Percentiles rank a stretch among this genome's conserved stretches.
Evolutionary conservation across 2,888 invertebrate genomes (phyloP).

Genomic region (Spisula solida): DNA sequence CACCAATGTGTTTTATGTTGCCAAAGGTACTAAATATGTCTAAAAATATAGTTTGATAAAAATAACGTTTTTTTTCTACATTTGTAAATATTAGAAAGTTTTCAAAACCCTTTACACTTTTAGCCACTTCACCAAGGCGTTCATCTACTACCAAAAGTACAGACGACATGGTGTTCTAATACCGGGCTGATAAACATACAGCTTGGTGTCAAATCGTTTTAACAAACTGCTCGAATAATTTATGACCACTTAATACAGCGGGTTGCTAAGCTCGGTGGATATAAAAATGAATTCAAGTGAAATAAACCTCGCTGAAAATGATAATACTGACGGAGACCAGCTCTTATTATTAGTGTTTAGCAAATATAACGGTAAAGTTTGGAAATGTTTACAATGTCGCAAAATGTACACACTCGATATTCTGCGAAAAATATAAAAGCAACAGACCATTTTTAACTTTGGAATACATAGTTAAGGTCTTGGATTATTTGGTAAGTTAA

Average conservation of each 20-base stretch:
- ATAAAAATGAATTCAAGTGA: slow-evolving; percentile 17
- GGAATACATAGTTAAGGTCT: background rate
- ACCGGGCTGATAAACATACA: background rate
- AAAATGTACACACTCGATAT: slow-evolving; percentile 1
- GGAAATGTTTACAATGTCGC: background rate
- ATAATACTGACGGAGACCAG: background rate
- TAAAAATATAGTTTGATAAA: no score
- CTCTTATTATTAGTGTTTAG: background rate
- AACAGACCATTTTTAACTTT: background rate
- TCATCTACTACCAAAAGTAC: no score
- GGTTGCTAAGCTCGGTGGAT: slow-evolving; percentile 11
- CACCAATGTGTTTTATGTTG: no score
- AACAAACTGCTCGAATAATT: background rate
- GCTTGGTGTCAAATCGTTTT: background rate
- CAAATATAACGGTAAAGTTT: slow-evolving; percentile 2
- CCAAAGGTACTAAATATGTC: no score
- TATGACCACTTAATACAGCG: background rate
- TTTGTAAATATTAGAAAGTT: no score
- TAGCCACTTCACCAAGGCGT: no score
- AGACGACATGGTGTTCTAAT: no score
- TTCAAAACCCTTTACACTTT: no score
- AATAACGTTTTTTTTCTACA: no score
- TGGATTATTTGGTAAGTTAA: background rate
- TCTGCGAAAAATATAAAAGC: background rate
- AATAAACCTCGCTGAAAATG: slow-evolving; percentile 16